Evolutionary conservation across 2,888 invertebrate genomes (phyloP), one percentile per base, ranked within the genome.

Genomic region (Isoperla grammatica): DNA sequence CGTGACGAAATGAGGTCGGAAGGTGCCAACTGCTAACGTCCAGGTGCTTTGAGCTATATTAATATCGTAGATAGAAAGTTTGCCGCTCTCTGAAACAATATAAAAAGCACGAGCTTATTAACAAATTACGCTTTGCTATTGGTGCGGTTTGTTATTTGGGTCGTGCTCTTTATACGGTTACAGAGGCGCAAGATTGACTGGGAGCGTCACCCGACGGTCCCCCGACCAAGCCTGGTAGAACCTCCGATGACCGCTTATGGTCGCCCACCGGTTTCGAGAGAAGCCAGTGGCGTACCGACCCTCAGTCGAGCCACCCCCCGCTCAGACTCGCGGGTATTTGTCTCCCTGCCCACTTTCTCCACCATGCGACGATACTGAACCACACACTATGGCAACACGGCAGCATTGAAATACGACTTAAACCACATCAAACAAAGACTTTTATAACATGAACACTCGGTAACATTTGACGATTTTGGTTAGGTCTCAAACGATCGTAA

Each of bases 181-280:
- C 85, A 88, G 87, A 86, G 83, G 78, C 82, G 82, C 75, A 77
- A 79, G 69, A 86, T 90, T 72, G 89, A 90, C 71, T 91, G 91
- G 91, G 88, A 90, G 78, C 89, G 88, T 82, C 87, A 88, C 76
- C 91, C 91, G 71, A 87, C 82, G 77, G 90, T 91, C 71, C 88
- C 91, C 68, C 82, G 91, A 68, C 91, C 91, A 70, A 88, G 90
- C 71, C 81, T 90, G 75, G 86, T 91, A 68, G 84, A 89, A 67
- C 88, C 89, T 73, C 90, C 90, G 66, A 83, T 90, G 74, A 90
- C 91, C 67, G 91, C 90, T 66, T 90, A 86, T 80, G 91, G 91
- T 55, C 83, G 83, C 48, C 58, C 62, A 60, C 63, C 57, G 66
- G 65, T 64, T 71, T 69, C 49, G 66, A 68, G 35, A 69, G 72